Evolutionary conservation across 2,113 vertebrate genomes (phyloP).

Genomic region (Vireo altiloquus): DNA sequence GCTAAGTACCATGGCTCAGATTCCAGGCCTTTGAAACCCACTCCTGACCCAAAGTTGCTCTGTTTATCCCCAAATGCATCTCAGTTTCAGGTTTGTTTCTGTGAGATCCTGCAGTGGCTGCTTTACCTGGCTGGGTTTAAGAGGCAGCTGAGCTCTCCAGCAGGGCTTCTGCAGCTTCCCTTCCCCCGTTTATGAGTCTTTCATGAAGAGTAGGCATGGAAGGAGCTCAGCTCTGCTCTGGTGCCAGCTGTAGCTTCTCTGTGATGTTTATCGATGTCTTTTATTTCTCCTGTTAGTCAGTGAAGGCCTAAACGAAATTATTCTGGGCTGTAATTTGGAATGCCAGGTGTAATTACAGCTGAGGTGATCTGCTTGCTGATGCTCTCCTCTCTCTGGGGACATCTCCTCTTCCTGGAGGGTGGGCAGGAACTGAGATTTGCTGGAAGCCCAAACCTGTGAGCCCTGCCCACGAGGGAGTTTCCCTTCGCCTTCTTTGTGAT

Average conservation of each 20-base stretch:
- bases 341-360: conserved; percentile 18
- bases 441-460: not conserved
- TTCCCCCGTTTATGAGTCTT: rapidly evolving
- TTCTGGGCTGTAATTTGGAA: not conserved
- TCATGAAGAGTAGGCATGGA: not conserved
- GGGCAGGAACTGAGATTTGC: not conserved
- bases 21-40: not conserved
- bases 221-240: not conserved
- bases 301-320: conserved; percentile 8
- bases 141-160: not conserved
- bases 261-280: not conserved
- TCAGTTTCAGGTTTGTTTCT: rapidly evolving
- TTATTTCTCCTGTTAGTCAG: not conserved
- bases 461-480: not conserved
- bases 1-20: not conserved
- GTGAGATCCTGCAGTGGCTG: not conserved
- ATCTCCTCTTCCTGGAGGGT: not conserved
- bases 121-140: not conserved
- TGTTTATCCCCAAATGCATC: not conserved
- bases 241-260: not conserved
- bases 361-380: not conserved
- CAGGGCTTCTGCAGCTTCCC: not conserved
- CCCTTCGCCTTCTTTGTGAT: rapidly evolving
- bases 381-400: not conserved
- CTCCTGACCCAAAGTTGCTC: not conserved